Conservation (phyloP, 2,797 vertebrate species). For the Gallinago stenura region DNA sequence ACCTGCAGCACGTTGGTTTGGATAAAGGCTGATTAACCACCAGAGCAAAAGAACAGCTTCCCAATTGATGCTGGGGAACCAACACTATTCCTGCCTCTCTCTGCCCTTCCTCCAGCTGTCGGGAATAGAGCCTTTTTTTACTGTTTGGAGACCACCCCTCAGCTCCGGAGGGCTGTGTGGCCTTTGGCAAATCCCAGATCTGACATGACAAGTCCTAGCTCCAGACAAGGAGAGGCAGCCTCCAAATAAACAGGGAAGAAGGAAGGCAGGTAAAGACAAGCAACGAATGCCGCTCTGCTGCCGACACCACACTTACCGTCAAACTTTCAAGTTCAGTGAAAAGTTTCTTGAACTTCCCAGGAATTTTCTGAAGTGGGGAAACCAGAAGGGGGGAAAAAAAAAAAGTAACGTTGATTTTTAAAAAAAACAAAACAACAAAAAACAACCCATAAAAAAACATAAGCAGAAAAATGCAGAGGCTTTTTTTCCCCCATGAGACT, state of each 20-base stretch:
- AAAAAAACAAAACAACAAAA: background rate
- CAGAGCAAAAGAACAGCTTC: background rate
- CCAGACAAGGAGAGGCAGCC: background rate
- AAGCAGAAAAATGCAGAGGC: background rate
- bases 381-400: background rate
- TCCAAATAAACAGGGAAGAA: background rate
- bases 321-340: conserved; percentile 95
- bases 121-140: background rate
- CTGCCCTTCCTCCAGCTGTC: background rate
- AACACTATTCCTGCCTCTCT: background rate
- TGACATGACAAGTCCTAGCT: background rate
- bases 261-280: background rate
- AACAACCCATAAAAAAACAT: background rate
- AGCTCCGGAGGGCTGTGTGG: background rate
- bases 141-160: background rate
- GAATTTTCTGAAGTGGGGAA: conserved; percentile 89
- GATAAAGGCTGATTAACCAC: background rate
- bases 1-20: background rate
- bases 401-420: background rate
- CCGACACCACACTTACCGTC: conserved; percentile 86
- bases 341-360: conserved; percentile 96
- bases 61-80: background rate
- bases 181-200: background rate
- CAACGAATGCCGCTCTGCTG: background rate
- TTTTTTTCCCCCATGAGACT: background rate